Evolutionary conservation across 1,140 invertebrate species (phyloP), one percentile per base, ranked within the genome.

Genomic region (Drosophila sp.): DNA sequence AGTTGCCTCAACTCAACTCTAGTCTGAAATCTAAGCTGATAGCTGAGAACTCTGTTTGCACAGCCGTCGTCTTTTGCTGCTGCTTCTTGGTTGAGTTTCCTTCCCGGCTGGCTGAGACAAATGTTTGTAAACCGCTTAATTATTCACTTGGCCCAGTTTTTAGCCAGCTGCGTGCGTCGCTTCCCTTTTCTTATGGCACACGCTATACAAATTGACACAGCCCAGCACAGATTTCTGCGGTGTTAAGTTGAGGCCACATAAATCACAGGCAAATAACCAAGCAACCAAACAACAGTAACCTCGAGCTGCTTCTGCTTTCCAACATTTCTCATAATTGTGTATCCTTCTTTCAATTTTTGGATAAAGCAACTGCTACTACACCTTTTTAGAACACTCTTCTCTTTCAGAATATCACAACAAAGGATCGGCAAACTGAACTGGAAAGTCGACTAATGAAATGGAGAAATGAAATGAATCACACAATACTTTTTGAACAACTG

Each of bases 51-150:
- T 67, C 48, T 72, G 70, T 72, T 67, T 72, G 70, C 63, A 50
- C 48, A 69, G 70, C 54, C 56, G 32, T 40, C 48, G 40, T 46
- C 64, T 59, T 45, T n/a, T 2, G 43, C 13, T 40, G 38, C 27
- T 9, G 36, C 29, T 13, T 25, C 9, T 13, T 46, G n/a, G 11
- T 13, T 40, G 36, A 9, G 21, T 18, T 63, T 34, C 66, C 48
- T 54, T 46, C 29, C 21, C 29, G 29, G 63, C 34, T 72, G 81
- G 66, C 72, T 72, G 79, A 89, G 83, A 87, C 83, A 89, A 89
- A 89, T 89, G 83, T 89, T 89, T 89, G 83, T 89, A 89, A 89
- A 89, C 83, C 83, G 83, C 83, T 87, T 87, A 87, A 87, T 87
- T 89, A 87, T 83, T 87, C 83, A 89, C 83, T 89, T 89, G 83